Conservation (phyloP, 2,113 vertebrate species). For the Cynoglossus semilaevis region DNA sequence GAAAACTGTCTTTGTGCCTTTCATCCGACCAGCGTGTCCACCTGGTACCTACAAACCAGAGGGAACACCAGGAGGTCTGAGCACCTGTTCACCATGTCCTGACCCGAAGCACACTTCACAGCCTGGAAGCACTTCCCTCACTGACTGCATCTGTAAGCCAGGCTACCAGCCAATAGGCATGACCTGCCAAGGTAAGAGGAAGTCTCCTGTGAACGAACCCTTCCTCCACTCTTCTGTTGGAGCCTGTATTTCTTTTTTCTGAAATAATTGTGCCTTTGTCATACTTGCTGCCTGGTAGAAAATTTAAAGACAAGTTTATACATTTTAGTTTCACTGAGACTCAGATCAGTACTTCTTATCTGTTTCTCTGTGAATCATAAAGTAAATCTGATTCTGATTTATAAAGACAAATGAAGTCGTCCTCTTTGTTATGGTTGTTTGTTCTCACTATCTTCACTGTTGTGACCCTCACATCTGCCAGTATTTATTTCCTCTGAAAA, state of each 20-base stretch:
- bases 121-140: conserved; percentile 85
- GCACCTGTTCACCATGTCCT: conserved; percentile 85
- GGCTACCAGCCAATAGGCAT: conserved; percentile 81
- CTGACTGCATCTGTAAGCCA: conserved; percentile 85
- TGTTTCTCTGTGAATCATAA: no score
- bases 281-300: no score
- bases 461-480: no score
- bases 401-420: no score
- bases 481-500: no score
- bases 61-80: conserved; percentile 84
- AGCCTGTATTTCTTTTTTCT: neutral
- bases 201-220: neutral
- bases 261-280: no score
- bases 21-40: conserved; percentile 82
- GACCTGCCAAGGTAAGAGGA: conserved; percentile 83
- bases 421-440: no score
- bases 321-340: no score
- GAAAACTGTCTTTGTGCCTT: neutral
- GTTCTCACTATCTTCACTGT: no score
- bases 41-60: conserved; percentile 92
- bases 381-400: no score
- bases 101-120: conserved; percentile 86
- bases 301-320: no score
- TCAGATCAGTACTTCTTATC: no score
- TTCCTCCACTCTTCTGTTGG: neutral